Base-by-base conservation (phyloP, 2,888 invertebrate genomes). In the Willowsia nigromaculata region DNA sequence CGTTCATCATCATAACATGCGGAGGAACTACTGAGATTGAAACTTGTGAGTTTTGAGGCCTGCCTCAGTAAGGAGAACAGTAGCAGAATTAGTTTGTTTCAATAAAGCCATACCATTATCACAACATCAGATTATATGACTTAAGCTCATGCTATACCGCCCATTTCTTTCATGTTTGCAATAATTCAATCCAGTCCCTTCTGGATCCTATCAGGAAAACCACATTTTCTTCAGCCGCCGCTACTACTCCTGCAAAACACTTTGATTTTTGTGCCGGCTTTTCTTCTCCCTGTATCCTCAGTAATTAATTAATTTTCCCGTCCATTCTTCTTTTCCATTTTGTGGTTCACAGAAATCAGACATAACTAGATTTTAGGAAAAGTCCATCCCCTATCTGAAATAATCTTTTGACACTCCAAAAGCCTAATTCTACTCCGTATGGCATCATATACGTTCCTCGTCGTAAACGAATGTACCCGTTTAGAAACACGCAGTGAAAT, bases 301-400 rank as follows among this genome's bases (percentile, higher is more conserved):
- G 30, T 62, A 62, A 62, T 62, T 62, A 62, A 62, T 62, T 62
- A 62, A 62, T 62, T 30, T 62, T 30, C 62, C 47, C 3, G 7
- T 62, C 13, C 13, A 62, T 62, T 25, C 30, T 30, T 15, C 30
- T 27, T 22, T 56, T 22, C 22, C 56, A 9, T 50, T 15, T 4
- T 13, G 7, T 6, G 50, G n/a, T 11, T 50, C 22, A 4, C 13
- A 13, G 22, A 11, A 56, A 56, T 6, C n/a, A n/a, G n/a, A n/a
- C n/a, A 56, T 22, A n/a, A 6, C 56, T 11, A 22, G 56, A 22
- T 22, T 22, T 56, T 4, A 5, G 56, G 22, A 22, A 18, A 6
- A 15, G 50, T 50, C 15, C 50, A 50, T 50, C 5, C n/a, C 3
- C n/a, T 50, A 50, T 15, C 15, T 50, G 2, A 4, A 15, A n/a